These are phyloP conservation scores for Neodiprion fabricii DNA, from an alignment of 1,140 invertebrate species.

Conservation along the genomic window DNA sequence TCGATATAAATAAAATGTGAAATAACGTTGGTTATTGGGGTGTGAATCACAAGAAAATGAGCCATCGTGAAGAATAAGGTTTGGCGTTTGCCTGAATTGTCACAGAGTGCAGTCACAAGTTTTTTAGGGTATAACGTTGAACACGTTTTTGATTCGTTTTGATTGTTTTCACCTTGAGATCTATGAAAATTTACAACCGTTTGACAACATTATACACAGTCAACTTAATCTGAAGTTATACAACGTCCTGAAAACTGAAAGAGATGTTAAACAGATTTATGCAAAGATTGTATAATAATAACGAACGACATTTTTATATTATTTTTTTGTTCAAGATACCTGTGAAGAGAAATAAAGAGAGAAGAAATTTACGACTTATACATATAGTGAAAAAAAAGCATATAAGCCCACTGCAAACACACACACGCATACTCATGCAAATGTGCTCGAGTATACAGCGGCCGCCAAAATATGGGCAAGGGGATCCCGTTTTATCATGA, in stretches of 20 bases:
- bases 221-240: too few species aligned
- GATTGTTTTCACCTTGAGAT: too few species aligned
- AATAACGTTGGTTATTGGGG: not conserved
- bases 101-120: too few species aligned
- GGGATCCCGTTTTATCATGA: not conserved
- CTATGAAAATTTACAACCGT: too few species aligned
- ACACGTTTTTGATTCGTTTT: too few species aligned
- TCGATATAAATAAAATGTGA: too few species aligned
- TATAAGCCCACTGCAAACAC: constrained; percentile 28
- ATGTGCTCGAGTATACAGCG: constrained; percentile 21
- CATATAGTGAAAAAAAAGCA: constrained; percentile 20
- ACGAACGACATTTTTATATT: not conserved
- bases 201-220: too few species aligned
- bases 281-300: not conserved
- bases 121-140: too few species aligned
- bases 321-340: not conserved
- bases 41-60: not conserved
- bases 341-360: not conserved
- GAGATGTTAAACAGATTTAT: not conserved
- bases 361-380: not conserved
- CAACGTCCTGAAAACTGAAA: not conserved
- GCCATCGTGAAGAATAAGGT: not conserved
- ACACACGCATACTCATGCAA: constrained; percentile 30
- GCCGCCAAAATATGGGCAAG: not conserved
- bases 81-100: not conserved